A percentile compares a stretch with the other conserved stretches of the same genome.
Evolutionary conservation across 2,113 vertebrate genomes (phyloP).

Genomic region (Sitta europaea): DNA sequence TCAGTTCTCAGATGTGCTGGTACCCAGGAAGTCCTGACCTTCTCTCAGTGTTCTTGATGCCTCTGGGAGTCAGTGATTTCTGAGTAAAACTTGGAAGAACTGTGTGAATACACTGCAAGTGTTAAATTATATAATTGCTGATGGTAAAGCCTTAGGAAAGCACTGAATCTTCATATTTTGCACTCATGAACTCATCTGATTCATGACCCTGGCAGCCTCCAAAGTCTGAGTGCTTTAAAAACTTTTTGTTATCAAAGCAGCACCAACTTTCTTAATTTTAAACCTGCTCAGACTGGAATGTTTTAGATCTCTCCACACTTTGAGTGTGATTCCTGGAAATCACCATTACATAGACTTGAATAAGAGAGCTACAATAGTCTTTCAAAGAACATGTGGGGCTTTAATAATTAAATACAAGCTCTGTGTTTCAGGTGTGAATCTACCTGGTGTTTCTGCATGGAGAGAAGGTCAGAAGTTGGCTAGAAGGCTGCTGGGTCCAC

Average conservation of each 20-base stretch:
- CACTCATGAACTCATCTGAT: not conserved
- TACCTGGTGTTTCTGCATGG: conserved; percentile 56
- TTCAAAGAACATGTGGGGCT: not conserved
- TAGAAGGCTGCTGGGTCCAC: conserved; percentile 62
- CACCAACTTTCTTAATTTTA: not conserved
- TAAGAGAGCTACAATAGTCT: not conserved
- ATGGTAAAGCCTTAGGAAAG: not conserved
- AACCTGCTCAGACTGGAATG: not conserved
- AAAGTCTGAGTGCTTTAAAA: not conserved
- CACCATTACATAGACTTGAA: not conserved
- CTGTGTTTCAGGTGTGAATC: conserved; percentile 42
- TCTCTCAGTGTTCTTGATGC: not conserved
- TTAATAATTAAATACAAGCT: not conserved
- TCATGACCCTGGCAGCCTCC: not conserved
- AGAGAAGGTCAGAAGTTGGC: conserved; percentile 67
- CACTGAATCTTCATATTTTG: not conserved
- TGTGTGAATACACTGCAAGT: not conserved
- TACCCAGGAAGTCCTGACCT: not conserved
- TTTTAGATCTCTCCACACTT: not conserved
- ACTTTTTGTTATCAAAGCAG: not conserved
- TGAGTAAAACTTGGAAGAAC: not conserved
- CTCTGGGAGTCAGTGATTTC: not conserved
- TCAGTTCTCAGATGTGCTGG: not conserved
- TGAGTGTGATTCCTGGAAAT: not conserved
- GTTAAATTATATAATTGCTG: not conserved